phyloP scores from a whole-genome alignment of 2,113 vertebrate species.

The Nerophis lumbriciformis region DNA sequence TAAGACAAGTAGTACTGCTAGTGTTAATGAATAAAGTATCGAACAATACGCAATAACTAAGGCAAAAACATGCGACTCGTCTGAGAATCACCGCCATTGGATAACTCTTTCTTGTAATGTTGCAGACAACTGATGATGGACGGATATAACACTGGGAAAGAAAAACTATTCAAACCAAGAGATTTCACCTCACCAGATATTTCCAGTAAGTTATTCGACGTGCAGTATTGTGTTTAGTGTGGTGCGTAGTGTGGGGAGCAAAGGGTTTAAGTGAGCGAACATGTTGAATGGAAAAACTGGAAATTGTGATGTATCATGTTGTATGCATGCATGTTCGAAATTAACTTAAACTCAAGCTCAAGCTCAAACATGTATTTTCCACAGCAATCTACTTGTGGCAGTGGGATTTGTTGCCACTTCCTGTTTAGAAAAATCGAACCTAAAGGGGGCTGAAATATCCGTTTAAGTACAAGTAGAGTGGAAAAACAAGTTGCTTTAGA shows the following conservation, averaged over 20 bases:
- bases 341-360: too few species aligned
- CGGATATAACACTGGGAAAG: conserved; percentile 13
- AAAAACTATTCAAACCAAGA: conserved; percentile 51
- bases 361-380: too few species aligned
- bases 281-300: too few species aligned
- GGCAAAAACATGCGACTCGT: conserved; percentile 25
- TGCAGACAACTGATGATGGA: conserved; percentile 38
- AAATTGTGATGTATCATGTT: too few species aligned
- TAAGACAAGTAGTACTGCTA: background rate
- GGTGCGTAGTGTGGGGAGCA: too few species aligned
- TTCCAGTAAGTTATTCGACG: conserved; percentile 42
- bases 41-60: conserved; percentile 13
- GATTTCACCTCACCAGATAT: conserved; percentile 46
- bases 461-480: too few species aligned
- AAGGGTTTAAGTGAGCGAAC: too few species aligned
- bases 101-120: background rate
- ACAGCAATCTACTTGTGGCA: background rate
- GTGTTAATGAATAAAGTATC: background rate
- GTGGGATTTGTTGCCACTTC: background rate
- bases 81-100: conserved; percentile 25
- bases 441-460: too few species aligned
- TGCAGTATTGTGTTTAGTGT: too few species aligned
- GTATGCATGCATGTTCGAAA: too few species aligned
- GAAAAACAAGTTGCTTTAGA: too few species aligned
- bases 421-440: too few species aligned